Base-by-base conservation (phyloP, 2,113 vertebrate species). In the Peromyscus californicus region DNA sequence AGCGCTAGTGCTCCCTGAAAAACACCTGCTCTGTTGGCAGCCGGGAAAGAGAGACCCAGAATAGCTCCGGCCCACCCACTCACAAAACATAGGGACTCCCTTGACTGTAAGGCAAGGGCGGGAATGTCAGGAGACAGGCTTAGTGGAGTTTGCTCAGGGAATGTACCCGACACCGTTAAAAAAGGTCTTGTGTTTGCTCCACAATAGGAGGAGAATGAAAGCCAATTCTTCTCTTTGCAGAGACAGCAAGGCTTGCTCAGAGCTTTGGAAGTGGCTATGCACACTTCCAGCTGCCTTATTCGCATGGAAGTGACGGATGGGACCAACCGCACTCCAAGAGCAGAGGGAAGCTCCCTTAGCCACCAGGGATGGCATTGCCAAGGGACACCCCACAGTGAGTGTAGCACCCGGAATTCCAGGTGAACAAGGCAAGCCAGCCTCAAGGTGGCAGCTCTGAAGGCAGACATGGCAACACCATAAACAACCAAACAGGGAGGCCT, bases 11-110 rank as follows among this genome's bases (percentile, higher is more conserved):
- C 87, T 95, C 96, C 96, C 45, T 59, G 95, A 93, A 63, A 89
- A 97, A 82, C 97, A 97, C 97, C 97, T 98, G 98, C 91, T 97
- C 78, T 74, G 86, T 85, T 95, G 96, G 96, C 97, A 96, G 93
- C 86, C 3, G 6, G 92, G 82, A 89, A 51, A 48, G 61, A 92
- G 94, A 93, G 93, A 59, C 96, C 90, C 94, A 85, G 91, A 97
- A 98, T 96, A 97, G 97, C 97, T 75, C n/a, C 31, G 48, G 67
- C 86, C 8, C 94, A 57, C 94, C 95, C 97, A 95, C 97, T 97
- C 74, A 26, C 65, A 51, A 39, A 69, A 87, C 96, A 79, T 83
- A 87, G 97, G 96, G 93, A 75, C 95, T 97, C 92, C 98, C 96
- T 75, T 45, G 72, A 4, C 97, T 79, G 69, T 1, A n/a, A n/a